phyloP scores from a whole-genome alignment of 2,888 invertebrate species.

The Yponomeuta malinellus region DNA sequence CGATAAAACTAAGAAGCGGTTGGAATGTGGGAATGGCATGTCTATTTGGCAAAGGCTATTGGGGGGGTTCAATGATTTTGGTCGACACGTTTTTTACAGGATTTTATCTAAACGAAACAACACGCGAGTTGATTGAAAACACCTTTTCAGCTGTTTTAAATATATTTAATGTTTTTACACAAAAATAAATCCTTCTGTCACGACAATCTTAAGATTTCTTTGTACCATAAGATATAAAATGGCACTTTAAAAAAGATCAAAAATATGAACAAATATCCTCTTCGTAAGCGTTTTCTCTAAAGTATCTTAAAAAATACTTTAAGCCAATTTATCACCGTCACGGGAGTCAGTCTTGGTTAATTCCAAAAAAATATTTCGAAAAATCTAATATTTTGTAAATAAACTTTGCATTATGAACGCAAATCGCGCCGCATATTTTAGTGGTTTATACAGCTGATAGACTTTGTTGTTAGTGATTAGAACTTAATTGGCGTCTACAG shows the following conservation, averaged over 20 bases:
- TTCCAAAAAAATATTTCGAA: slow-evolving; percentile 6
- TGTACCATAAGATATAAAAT: slow-evolving; percentile 19
- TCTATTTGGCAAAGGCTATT: slow-evolving; percentile 12
- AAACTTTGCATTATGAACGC: slow-evolving; percentile 8
- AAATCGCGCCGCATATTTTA: neutral
- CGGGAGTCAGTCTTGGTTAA: slow-evolving; percentile 12
- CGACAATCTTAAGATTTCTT: neutral
- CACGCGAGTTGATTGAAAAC: neutral
- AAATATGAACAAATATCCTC: slow-evolving; percentile 22
- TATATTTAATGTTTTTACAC: neutral
- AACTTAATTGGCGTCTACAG: too few species aligned
- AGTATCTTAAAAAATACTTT: slow-evolving; percentile 2
- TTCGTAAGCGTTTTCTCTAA: slow-evolving; percentile 17
- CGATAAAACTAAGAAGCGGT: slow-evolving; percentile 21
- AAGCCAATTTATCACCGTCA: neutral
- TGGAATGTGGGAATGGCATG: slow-evolving; percentile 33
- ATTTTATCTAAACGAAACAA: slow-evolving; percentile 6
- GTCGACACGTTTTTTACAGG: slow-evolving; percentile 15
- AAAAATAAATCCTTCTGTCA: neutral
- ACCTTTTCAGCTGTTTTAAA: slow-evolving; percentile 12
- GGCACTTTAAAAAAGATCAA: slow-evolving; percentile 24
- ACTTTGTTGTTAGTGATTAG: too few species aligned
- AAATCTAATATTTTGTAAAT: slow-evolving; percentile 2
- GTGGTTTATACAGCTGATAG: too few species aligned
- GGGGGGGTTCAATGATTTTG: slow-evolving; percentile 20